Conservation (phyloP, 2,797 vertebrate genomes). For the Sparus aurata region DNA sequence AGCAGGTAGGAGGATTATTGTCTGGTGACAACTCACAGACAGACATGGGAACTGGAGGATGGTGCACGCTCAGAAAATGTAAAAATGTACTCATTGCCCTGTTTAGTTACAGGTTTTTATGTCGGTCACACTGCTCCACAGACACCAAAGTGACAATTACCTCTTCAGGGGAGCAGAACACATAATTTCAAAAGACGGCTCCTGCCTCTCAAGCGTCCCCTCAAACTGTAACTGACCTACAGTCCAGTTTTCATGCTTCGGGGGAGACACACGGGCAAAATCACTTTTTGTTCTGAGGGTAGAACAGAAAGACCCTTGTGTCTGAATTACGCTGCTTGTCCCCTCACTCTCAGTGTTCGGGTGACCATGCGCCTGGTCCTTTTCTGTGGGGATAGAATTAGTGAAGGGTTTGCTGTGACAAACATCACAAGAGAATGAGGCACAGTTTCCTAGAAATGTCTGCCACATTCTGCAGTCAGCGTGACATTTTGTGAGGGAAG, state of each 20-base stretch:
- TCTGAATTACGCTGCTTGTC: neutral
- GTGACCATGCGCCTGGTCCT: neutral
- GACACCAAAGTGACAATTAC: neutral
- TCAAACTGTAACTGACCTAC: neutral
- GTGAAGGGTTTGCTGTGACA: neutral
- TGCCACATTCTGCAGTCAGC: neutral
- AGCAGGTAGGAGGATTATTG: no score
- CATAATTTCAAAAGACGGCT: neutral
- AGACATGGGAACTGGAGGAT: no score
- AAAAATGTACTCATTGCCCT: neutral
- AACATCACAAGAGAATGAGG: neutral
- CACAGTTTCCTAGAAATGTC: neutral
- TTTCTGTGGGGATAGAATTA: neutral
- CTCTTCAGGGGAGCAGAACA: neutral
- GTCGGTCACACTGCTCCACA: neutral
- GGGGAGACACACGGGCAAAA: neutral
- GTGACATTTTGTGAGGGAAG: neutral
- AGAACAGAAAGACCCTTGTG: slow-evolving; percentile 10
- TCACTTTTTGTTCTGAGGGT: neutral
- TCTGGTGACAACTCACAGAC: no score
- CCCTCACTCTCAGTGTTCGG: neutral
- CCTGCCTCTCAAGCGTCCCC: neutral
- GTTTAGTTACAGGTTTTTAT: neutral
- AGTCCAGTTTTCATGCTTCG: neutral
- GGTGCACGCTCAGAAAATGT: neutral